A percentile compares a stretch with the other conserved stretches of the same genome.
Evolutionary conservation across 2,113 vertebrate genomes (phyloP).

Genomic region (Tetrao urogallus): DNA sequence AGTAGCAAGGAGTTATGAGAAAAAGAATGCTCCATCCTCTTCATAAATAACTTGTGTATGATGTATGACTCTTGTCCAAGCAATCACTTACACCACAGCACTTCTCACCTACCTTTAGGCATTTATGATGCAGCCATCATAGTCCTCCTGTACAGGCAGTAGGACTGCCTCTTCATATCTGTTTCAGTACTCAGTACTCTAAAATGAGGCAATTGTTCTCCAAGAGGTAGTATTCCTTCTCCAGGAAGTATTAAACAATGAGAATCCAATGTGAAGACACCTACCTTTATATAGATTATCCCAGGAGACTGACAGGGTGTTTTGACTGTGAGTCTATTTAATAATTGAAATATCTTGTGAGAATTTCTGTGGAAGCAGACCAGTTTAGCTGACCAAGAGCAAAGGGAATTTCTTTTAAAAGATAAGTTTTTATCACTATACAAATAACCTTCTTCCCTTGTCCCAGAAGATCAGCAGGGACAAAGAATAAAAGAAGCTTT

Average conservation of each 20-base stretch:
- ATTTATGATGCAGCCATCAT: neutral
- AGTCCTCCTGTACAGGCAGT: neutral
- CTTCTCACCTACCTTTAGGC: neutral
- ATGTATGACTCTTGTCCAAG: neutral
- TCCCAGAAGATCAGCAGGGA: neutral
- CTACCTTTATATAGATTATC: neutral
- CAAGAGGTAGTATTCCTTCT: neutral
- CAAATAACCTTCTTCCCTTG: neutral
- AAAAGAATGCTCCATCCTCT: neutral
- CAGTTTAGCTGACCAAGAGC: neutral
- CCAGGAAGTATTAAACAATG: neutral
- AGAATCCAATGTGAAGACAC: neutral
- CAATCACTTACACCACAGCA: neutral
- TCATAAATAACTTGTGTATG: neutral
- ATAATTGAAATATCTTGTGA: neutral
- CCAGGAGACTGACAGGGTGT: neutral
- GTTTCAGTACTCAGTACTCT: neutral
- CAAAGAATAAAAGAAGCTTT: neutral
- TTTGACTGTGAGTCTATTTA: neutral
- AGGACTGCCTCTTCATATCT: neutral
- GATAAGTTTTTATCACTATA: neutral
- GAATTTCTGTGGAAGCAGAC: neutral
- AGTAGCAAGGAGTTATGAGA: neutral
- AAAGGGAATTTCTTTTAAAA: neutral
- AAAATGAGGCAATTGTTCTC: neutral